These are phyloP conservation scores for Parauchenoglanis ngamensis DNA, from an alignment of 2,797 vertebrate species.

Conservation along the genomic window DNA sequence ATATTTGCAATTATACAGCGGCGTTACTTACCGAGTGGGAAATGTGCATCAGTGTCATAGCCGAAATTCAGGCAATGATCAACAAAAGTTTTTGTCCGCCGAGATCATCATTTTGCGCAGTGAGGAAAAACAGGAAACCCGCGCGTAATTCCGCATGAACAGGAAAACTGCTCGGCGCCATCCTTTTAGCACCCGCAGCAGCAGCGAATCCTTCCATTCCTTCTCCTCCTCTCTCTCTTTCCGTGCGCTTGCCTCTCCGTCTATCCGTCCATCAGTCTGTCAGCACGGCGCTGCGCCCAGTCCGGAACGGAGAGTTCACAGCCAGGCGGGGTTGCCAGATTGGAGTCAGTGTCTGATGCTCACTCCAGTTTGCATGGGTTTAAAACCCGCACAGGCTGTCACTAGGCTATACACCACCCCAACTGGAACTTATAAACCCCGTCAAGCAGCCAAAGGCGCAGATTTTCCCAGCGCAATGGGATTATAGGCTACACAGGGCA, in stretches of 20 bases:
- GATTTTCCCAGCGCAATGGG: background rate
- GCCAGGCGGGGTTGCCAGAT: conserved; percentile 33
- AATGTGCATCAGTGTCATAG: conserved; percentile 28
- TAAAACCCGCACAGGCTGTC: background rate
- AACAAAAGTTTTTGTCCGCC: conserved; percentile 60
- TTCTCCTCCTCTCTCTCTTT: background rate
- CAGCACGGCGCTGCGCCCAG: conserved; percentile 40
- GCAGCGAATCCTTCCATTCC: background rate
- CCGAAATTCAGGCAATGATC: conserved; percentile 24
- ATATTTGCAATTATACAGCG: background rate
- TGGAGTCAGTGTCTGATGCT: background rate
- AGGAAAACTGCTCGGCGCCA: conserved; percentile 13
- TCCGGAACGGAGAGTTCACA: conserved; percentile 22
- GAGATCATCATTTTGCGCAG: conserved; percentile 37
- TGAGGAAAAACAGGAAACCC: conserved; percentile 17
- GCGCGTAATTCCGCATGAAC: conserved; percentile 40
- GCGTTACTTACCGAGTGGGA: conserved; percentile 53
- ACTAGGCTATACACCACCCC: background rate
- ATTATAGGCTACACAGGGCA: conserved; percentile 5
- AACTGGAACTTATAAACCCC: background rate
- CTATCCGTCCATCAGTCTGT: conserved; percentile 21
- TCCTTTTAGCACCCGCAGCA: background rate
- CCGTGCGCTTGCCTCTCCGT: background rate
- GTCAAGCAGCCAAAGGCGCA: background rate
- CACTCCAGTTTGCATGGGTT: background rate